phyloP scores from a whole-genome alignment of 53 echinoderm and acorn worm species.

The Echinarachnius parma region DNA sequence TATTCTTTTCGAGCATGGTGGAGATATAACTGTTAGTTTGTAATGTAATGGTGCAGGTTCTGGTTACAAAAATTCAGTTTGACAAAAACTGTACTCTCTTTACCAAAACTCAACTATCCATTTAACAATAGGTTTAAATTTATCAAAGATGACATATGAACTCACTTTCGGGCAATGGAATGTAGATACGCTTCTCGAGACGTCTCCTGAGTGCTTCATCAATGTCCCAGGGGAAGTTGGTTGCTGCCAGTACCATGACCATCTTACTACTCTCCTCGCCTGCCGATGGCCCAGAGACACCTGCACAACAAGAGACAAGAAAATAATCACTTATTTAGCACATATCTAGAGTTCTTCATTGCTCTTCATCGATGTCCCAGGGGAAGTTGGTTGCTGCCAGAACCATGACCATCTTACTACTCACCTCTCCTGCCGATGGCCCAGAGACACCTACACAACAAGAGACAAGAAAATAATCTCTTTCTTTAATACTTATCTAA shows the following conservation, averaged over 20 bases:
- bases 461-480: neutral
- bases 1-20: too few species aligned
- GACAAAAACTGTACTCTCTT: too few species aligned
- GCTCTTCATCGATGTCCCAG: too few species aligned
- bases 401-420: slow-evolving; percentile 91
- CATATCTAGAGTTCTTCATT: too few species aligned
- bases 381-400: slow-evolving; percentile 97
- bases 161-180: slow-evolving; percentile 85
- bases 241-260: slow-evolving; percentile 97
- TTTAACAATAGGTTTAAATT: too few species aligned
- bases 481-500: too few species aligned
- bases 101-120: too few species aligned
- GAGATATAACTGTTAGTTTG: too few species aligned
- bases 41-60: too few species aligned
- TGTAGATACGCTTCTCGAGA: slow-evolving; percentile 98
- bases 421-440: slow-evolving; percentile 80
- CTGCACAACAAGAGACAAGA: slow-evolving; percentile 27
- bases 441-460: slow-evolving; percentile 70
- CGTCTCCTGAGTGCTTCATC: slow-evolving; percentile 95
- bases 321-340: too few species aligned
- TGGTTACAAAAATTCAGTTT: too few species aligned
- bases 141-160: neutral
- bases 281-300: slow-evolving; percentile 81
- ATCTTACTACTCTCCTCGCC: slow-evolving; percentile 85
- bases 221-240: slow-evolving; percentile 99